Evolutionary conservation across 2,888 invertebrate species (phyloP).

Genomic region (Callimorpha dominula): DNA sequence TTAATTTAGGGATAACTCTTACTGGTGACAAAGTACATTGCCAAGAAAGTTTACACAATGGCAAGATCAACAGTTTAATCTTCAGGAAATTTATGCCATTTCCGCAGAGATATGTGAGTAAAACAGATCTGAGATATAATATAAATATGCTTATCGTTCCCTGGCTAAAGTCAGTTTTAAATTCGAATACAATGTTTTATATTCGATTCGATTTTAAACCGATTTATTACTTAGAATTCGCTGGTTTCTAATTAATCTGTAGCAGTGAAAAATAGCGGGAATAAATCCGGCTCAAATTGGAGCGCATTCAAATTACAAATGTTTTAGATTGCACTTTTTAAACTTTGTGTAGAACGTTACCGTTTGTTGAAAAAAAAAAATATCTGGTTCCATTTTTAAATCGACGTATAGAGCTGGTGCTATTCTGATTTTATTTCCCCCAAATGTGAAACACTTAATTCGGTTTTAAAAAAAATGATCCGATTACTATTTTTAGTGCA

Average conservation of each 20-base stretch:
- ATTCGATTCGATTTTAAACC: slow-evolving; percentile 26
- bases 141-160: neutral
- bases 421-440: too few species aligned
- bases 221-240: slow-evolving; percentile 28
- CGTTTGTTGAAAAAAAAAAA: neutral
- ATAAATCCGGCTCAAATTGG: slow-evolving; percentile 28
- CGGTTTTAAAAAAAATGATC: too few species aligned
- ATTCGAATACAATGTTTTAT: slow-evolving; percentile 42
- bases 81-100: too few species aligned
- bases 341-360: neutral
- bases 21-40: too few species aligned
- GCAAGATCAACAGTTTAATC: too few species aligned
- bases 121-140: too few species aligned
- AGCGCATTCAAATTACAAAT: slow-evolving; percentile 18
- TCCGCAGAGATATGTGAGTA: too few species aligned
- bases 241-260: slow-evolving; percentile 35
- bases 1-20: too few species aligned
- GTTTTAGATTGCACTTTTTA: slow-evolving; percentile 12
- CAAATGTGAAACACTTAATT: too few species aligned
- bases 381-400: neutral
- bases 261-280: slow-evolving; percentile 29
- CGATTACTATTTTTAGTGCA: too few species aligned
- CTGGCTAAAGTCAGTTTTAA: slow-evolving; percentile 10
- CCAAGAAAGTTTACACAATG: too few species aligned
- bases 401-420: too few species aligned